Evolutionary conservation across 2,888 invertebrate species (phyloP).

Genomic region (Eupithecia exiguata): DNA sequence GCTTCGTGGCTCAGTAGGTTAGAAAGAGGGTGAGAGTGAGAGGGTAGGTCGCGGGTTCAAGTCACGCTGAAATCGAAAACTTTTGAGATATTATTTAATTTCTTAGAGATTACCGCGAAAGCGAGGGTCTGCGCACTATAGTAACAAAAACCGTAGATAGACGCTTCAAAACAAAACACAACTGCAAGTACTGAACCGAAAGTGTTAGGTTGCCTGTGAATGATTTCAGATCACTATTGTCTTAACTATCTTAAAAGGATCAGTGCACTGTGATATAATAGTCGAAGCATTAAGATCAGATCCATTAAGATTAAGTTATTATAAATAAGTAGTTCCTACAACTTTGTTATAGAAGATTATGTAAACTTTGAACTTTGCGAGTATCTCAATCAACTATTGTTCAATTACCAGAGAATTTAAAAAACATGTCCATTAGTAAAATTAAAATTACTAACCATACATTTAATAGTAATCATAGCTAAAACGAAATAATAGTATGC

Average conservation of each 20-base stretch:
- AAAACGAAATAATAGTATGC: neutral
- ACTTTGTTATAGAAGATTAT: neutral
- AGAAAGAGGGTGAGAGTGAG: too few species aligned
- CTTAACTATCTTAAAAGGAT: slow-evolving; percentile 54
- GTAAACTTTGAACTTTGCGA: neutral
- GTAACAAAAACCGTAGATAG: neutral
- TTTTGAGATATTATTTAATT: too few species aligned
- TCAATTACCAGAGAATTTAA: neutral
- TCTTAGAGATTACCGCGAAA: too few species aligned
- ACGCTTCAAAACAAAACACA: neutral
- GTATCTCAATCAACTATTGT: neutral
- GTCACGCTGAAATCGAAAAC: too few species aligned
- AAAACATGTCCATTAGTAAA: neutral
- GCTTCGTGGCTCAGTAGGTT: too few species aligned
- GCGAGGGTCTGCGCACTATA: too few species aligned
- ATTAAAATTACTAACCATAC: neutral
- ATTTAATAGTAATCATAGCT: neutral
- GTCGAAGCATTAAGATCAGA: slow-evolving; percentile 38
- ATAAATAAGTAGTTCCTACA: slow-evolving; percentile 29
- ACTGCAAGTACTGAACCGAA: slow-evolving; percentile 11
- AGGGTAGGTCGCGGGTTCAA: too few species aligned
- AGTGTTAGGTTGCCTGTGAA: slow-evolving; percentile 25
- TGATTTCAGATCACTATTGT: slow-evolving; percentile 40
- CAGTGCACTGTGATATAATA: slow-evolving; percentile 45
- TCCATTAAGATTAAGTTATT: slow-evolving; percentile 42